Evolutionary conservation across 2,888 invertebrate species (phyloP), one percentile per base, ranked within the genome.

Genomic region (Carpatolechia fugitivella): DNA sequence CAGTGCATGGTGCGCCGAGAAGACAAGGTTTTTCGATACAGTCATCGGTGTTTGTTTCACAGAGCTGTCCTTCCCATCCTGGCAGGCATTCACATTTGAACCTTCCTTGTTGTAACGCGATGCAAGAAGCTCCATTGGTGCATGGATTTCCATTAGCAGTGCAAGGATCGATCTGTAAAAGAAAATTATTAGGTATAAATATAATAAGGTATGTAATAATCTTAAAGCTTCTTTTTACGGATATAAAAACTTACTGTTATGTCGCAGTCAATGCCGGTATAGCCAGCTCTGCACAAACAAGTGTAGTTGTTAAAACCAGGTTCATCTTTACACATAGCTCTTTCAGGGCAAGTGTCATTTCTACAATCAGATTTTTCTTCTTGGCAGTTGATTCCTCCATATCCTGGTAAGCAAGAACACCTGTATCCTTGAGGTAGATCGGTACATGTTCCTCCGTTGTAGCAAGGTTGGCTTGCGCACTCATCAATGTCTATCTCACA

Each of bases 1-100:
- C 99, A 0, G 98, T 97, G 78, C 99, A 99, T 64, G 96, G 96
- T 0, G 98, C 95, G 0, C 95, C 96, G 24, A 99, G 88, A 0
- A 98, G 91, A 77, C 98, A 98, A 24, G 98, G 98, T 63, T 94
- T 94, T 78, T 98, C 98, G 5, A 96, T 94, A 79, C 98, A 99
- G 74, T 99, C 98, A 72, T 99, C 95, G 60, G 94, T 96, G 75
- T 98, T 97, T n/a, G 92, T 92, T 76, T 98, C 97, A 80, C 99
- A 99, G 58, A 95, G 94, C 68, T 97, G 95, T 57, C 99, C 99
- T 78, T 98, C 97, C 99, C 99, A 99, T 38, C 99, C 99, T 16
- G 97, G 95, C 53, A 96, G 90, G 80, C 99, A 99, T 78, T 98
- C 97, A 78, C 99, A 99, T 80, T 96, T 95, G 82, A 95, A 98